A percentile compares a stretch with the other conserved stretches of the same genome.
These are phyloP conservation scores for Sinocyclocheilus anshuiensis DNA, from an alignment of 2,113 vertebrate species.

Conservation along the genomic window DNA sequence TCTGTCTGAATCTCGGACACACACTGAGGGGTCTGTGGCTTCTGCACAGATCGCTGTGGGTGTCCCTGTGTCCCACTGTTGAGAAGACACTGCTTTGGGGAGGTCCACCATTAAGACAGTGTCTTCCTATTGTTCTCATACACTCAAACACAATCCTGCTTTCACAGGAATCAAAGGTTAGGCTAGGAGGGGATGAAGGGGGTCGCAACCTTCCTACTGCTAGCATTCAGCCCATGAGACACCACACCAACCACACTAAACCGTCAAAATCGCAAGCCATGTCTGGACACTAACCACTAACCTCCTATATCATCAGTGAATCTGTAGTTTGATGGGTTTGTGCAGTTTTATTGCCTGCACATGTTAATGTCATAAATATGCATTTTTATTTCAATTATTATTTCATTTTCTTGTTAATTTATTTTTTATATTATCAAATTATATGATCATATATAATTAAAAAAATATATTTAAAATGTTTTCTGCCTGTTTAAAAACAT, in stretches of 20 bases:
- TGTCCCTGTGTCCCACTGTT: constrained; percentile 56
- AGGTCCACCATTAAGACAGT: constrained; percentile 61
- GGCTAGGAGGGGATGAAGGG: constrained; percentile 48
- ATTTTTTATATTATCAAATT: no score
- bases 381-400: no score
- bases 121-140: constrained; percentile 57
- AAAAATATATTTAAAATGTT: no score
- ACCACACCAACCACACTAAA: constrained; percentile 4
- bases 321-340: neutral
- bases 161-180: constrained; percentile 54
- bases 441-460: no score
- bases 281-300: neutral
- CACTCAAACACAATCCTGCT: constrained; percentile 59
- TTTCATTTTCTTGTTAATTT: no score
- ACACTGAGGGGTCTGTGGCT: constrained; percentile 51
- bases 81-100: constrained; percentile 57
- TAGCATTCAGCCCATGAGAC: constrained; percentile 42
- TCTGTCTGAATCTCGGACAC: constrained; percentile 42
- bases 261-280: neutral
- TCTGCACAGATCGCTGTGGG: constrained; percentile 60
- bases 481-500: no score
- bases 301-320: neutral
- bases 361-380: neutral
- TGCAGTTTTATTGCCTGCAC: neutral
- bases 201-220: constrained; percentile 54